Percentiles rank a stretch among this genome's conserved stretches.
phyloP scores from a whole-genome alignment of 2,888 invertebrate genomes.

The Rhagonycha fulva region DNA sequence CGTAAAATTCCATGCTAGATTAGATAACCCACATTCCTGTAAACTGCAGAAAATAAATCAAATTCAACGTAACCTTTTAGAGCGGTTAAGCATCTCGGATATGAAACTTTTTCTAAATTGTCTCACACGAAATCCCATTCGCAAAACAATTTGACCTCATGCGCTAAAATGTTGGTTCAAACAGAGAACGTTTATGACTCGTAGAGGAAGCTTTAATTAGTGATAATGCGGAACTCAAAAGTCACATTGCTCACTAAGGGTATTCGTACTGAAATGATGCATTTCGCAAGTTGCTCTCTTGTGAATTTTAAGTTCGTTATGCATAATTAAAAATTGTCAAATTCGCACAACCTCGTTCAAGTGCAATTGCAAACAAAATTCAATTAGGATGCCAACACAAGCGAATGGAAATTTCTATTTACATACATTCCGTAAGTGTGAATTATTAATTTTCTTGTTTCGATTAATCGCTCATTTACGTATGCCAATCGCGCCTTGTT shows the following conservation, averaged over 20 bases:
- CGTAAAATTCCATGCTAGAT: slow-evolving; percentile 5
- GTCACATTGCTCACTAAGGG: slow-evolving; percentile 7
- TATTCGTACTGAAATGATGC: neutral
- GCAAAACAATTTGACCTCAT: slow-evolving; percentile 12
- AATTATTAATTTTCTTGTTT: neutral
- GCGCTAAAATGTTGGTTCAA: slow-evolving; percentile 13
- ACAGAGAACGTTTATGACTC: slow-evolving; percentile 8
- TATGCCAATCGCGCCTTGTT: neutral
- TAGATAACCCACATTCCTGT: slow-evolving; percentile 9
- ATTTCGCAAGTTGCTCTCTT: neutral
- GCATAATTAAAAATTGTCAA: slow-evolving; percentile 5
- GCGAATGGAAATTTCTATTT: neutral
- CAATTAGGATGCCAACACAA: neutral
- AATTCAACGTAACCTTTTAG: slow-evolving; percentile 6
- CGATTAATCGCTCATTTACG: neutral
- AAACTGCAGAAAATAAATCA: slow-evolving; percentile 8
- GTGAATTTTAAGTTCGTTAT: slow-evolving; percentile 3
- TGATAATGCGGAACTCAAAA: slow-evolving; percentile 13
- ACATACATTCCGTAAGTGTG: neutral
- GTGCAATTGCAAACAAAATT: neutral
- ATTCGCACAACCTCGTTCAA: neutral
- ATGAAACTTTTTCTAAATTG: slow-evolving; percentile 5
- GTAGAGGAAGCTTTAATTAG: slow-evolving; percentile 14
- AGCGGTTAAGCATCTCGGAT: slow-evolving; percentile 1
- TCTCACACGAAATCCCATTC: neutral